These are phyloP conservation scores for Lethenteron camtschaticum DNA, from an alignment of 2,113 vertebrate genomes.

Conservation along the genomic window DNA sequence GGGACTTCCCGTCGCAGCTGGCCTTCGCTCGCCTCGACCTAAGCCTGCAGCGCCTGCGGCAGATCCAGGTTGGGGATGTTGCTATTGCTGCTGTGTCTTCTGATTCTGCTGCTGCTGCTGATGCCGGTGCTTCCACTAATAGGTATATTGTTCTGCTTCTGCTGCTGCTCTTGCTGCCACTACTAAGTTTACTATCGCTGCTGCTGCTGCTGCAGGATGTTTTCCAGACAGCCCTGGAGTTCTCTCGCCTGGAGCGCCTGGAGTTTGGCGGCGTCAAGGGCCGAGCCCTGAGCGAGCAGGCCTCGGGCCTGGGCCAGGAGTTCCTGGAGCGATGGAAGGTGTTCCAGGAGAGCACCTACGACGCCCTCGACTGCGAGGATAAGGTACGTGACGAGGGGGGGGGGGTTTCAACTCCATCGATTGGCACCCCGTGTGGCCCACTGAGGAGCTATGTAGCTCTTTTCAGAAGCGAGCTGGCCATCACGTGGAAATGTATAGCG, in stretches of 20 bases:
- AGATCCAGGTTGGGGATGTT: conserved; percentile 27
- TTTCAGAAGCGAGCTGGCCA: too few species aligned
- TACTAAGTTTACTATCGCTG: background rate
- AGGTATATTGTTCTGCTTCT: too few species aligned
- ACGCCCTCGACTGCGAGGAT: conserved; percentile 21
- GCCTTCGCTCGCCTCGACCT: conserved; percentile 33
- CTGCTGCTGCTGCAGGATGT: conserved; percentile 22
- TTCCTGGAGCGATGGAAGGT: conserved; percentile 25
- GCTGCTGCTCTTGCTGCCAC: too few species aligned
- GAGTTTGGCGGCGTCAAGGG: conserved; percentile 31
- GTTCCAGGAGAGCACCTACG: conserved; percentile 22
- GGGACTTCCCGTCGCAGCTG: conserved; percentile 40
- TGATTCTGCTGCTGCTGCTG: too few species aligned
- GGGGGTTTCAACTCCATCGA: too few species aligned
- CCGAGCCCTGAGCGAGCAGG: conserved; percentile 24
- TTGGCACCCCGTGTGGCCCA: too few species aligned
- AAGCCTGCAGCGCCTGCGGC: conserved; percentile 28
- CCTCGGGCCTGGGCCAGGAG: conserved; percentile 21
- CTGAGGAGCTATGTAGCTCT: too few species aligned
- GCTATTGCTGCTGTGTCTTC: too few species aligned
- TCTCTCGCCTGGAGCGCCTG: conserved; percentile 43
- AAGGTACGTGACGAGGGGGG: conserved; percentile 16
- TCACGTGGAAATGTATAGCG: too few species aligned
- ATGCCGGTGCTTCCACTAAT: too few species aligned
- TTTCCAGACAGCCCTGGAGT: conserved; percentile 29